phyloP scores from a whole-genome alignment of 2,888 invertebrate species.

The Taphrorychus bicolor region DNA sequence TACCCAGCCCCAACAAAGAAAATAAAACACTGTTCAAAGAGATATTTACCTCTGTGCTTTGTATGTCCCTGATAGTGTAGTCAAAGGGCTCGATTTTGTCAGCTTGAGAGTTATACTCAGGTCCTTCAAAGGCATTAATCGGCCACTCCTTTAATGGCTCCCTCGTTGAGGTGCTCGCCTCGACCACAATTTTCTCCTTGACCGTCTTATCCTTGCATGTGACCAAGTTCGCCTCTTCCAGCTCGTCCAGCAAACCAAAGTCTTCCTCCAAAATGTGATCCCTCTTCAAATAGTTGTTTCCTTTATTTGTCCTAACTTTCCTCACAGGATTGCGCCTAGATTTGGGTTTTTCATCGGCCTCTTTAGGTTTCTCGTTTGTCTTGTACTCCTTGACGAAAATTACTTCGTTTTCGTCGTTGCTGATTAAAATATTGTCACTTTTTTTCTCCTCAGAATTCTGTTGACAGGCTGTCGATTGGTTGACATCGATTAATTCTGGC shows the following conservation, averaged over 20 bases:
- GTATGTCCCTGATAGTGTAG: slow-evolving; percentile 44
- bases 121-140: slow-evolving; percentile 52
- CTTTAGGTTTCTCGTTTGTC: slow-evolving; percentile 38
- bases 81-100: slow-evolving; percentile 53
- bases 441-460: not conserved
- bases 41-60: too few species aligned
- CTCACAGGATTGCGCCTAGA: slow-evolving; percentile 45
- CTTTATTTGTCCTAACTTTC: slow-evolving; percentile 32
- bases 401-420: slow-evolving; percentile 44
- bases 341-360: not conserved
- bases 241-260: slow-evolving; percentile 45
- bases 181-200: not conserved
- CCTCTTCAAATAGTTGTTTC: slow-evolving; percentile 20
- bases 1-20: too few species aligned
- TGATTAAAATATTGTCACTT: not conserved
- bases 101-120: slow-evolving; percentile 52
- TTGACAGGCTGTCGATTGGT: too few species aligned
- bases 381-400: slow-evolving; percentile 45
- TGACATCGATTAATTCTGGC: too few species aligned
- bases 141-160: slow-evolving; percentile 44
- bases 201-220: not conserved
- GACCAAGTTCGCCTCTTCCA: slow-evolving; percentile 42
- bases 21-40: too few species aligned
- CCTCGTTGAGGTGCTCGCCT: not conserved
- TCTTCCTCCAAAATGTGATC: slow-evolving; percentile 46